Conservation (phyloP, 2,888 invertebrate species). For the Meteorus cinctellus region DNA sequence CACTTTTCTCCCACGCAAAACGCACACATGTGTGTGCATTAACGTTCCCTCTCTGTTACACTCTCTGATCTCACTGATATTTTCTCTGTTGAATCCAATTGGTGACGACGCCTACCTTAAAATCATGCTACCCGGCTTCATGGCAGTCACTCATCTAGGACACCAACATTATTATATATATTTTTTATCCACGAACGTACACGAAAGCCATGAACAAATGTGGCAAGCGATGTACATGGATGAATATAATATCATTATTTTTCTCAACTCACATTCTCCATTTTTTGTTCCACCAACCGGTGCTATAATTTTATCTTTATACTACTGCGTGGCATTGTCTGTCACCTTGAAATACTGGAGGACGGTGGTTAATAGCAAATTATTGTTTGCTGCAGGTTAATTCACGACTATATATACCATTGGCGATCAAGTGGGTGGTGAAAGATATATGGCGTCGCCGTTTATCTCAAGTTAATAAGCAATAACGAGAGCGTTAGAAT, state of each 20-base stretch:
- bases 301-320: slow-evolving; percentile 8
- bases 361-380: slow-evolving; percentile 49
- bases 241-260: slow-evolving; percentile 45
- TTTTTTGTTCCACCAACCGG: neutral
- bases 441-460: slow-evolving; percentile 29
- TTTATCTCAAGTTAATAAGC: slow-evolving; percentile 37
- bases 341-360: slow-evolving; percentile 30
- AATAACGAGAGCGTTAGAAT: slow-evolving; percentile 17
- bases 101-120: slow-evolving; percentile 40
- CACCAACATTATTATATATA: slow-evolving; percentile 33
- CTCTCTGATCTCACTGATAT: neutral
- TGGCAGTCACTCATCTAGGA: slow-evolving; percentile 24
- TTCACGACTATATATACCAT: slow-evolving; percentile 34
- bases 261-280: neutral
- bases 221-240: neutral
- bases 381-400: slow-evolving; percentile 48
- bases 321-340: slow-evolving; percentile 21
- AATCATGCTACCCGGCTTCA: slow-evolving; percentile 41
- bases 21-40: slow-evolving; percentile 11
- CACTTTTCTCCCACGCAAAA: slow-evolving; percentile 29
- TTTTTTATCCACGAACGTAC: slow-evolving; percentile 24
- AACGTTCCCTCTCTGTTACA: neutral
- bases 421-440: slow-evolving; percentile 46
- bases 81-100: slow-evolving; percentile 14
- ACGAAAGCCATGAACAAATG: neutral